These are phyloP conservation scores for Linepithema humile DNA, from an alignment of 1,140 invertebrate species.

Conservation along the genomic window DNA sequence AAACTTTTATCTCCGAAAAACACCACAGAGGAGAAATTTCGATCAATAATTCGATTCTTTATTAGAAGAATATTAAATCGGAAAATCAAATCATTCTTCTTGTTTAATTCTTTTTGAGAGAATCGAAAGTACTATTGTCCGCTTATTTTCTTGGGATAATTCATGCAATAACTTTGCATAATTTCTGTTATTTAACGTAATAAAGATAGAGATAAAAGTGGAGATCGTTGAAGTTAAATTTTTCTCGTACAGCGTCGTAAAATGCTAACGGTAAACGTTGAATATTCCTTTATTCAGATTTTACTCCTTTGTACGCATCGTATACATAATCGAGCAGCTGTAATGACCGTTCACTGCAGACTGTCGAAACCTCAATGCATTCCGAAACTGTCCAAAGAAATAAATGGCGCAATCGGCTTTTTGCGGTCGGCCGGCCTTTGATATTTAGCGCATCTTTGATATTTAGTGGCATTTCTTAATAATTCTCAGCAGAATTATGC, in stretches of 20 bases:
- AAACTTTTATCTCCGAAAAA: not conserved
- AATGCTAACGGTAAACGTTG: slow-evolving; percentile 38
- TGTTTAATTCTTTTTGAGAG: not conserved
- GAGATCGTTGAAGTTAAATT: not conserved
- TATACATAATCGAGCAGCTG: slow-evolving; percentile 36
- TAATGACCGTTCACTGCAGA: slow-evolving; percentile 8
- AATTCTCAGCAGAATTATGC: not conserved
- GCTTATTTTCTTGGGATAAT: not conserved
- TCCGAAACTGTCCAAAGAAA: slow-evolving; percentile 27
- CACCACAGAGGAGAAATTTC: not conserved
- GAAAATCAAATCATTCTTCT: not conserved
- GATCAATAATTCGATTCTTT: not conserved
- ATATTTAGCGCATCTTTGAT: not conserved
- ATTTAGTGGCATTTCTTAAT: slow-evolving; percentile 12
- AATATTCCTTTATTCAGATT: slow-evolving; percentile 44
- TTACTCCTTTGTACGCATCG: slow-evolving; percentile 19
- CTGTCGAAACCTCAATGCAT: slow-evolving; percentile 12
- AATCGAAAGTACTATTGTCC: not conserved
- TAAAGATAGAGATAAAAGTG: not conserved
- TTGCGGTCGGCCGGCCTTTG: slow-evolving; percentile 18
- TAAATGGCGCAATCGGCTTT: slow-evolving; percentile 1
- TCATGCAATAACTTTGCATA: too few relatives aligned
- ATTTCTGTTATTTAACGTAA: not conserved
- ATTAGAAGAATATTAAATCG: not conserved
- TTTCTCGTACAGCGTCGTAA: slow-evolving; percentile 14